Evolutionary conservation across 2,797 vertebrate genomes (phyloP).

Genomic region (Paramormyrops hopkinsi): DNA sequence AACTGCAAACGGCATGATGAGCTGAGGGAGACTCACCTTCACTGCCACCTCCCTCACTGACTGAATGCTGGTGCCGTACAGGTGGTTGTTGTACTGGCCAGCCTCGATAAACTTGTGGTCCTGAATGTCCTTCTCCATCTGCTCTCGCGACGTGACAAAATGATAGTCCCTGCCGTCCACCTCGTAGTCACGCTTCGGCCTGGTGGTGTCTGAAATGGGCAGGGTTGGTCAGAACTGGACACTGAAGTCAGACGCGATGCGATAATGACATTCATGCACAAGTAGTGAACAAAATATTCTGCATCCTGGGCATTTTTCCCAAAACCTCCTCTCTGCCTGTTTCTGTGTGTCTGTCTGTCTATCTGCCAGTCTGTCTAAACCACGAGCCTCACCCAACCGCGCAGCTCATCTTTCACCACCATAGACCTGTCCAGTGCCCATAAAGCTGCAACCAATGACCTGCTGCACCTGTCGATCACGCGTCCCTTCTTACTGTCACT

Average conservation of each 20-base stretch:
- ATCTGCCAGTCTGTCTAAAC: background rate
- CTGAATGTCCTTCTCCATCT: constrained; percentile 98
- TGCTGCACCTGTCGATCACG: background rate
- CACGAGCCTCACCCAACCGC: background rate
- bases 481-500: background rate
- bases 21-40: constrained; percentile 64
- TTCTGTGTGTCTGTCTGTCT: background rate
- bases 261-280: background rate
- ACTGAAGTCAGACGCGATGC: background rate
- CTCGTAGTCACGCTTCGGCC: constrained; percentile 94
- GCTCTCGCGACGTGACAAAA: constrained; percentile 87
- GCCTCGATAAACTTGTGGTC: constrained; percentile 97
- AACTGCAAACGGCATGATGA: background rate
- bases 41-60: constrained; percentile 91
- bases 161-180: constrained; percentile 92
- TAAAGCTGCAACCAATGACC: background rate
- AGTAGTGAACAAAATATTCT: background rate
- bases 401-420: background rate
- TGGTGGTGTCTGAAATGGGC: constrained; percentile 78
- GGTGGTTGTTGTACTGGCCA: constrained; percentile 94
- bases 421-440: background rate
- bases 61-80: constrained; percentile 96
- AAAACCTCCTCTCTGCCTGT: too few relatives aligned
- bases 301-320: too few relatives aligned
- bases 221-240: background rate